Conservation (phyloP, 1,140 invertebrate genomes). For the Choristoneura fumiferana region DNA sequence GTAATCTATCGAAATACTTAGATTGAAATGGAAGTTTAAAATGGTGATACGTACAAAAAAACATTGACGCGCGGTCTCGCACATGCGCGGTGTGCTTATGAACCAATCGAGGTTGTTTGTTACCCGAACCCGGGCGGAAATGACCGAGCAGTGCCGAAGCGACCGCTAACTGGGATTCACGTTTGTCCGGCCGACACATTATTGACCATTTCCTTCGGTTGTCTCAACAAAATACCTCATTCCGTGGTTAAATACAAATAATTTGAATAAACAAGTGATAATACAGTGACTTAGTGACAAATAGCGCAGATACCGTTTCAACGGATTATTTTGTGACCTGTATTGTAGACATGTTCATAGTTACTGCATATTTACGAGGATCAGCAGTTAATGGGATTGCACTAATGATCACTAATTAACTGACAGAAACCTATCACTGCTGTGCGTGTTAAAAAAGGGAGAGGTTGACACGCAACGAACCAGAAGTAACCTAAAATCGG, state of each 20-base stretch:
- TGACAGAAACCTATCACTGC: slow-evolving; percentile 9
- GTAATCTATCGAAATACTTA: no score
- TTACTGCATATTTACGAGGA: slow-evolving; percentile 27
- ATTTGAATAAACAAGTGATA: slow-evolving; percentile 39
- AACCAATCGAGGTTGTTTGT: slow-evolving; percentile 20
- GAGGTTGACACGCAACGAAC: slow-evolving; percentile 24
- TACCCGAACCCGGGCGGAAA: slow-evolving; percentile 46
- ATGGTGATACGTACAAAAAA: slow-evolving; percentile 7
- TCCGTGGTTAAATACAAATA: slow-evolving; percentile 32
- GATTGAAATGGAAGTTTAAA: slow-evolving; percentile 14
- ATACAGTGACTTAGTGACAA: slow-evolving; percentile 38
- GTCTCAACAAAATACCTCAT: slow-evolving; percentile 37
- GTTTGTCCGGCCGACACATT: slow-evolving; percentile 47
- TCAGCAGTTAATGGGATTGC: slow-evolving; percentile 34
- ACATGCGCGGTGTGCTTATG: slow-evolving; percentile 44
- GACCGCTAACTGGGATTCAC: slow-evolving; percentile 42
- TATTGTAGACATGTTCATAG: slow-evolving; percentile 30
- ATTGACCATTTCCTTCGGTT: slow-evolving; percentile 67
- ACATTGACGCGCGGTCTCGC: slow-evolving; percentile 28
- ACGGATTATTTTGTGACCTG: slow-evolving; percentile 27
- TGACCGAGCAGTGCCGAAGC: slow-evolving; percentile 66
- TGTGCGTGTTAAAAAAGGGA: slow-evolving; percentile 19
- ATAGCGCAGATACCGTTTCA: slow-evolving; percentile 18
- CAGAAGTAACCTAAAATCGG: not conserved
- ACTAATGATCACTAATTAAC: slow-evolving; percentile 38